Conservation (phyloP, 2,797 vertebrate genomes). For the Oreortyx pictus region DNA sequence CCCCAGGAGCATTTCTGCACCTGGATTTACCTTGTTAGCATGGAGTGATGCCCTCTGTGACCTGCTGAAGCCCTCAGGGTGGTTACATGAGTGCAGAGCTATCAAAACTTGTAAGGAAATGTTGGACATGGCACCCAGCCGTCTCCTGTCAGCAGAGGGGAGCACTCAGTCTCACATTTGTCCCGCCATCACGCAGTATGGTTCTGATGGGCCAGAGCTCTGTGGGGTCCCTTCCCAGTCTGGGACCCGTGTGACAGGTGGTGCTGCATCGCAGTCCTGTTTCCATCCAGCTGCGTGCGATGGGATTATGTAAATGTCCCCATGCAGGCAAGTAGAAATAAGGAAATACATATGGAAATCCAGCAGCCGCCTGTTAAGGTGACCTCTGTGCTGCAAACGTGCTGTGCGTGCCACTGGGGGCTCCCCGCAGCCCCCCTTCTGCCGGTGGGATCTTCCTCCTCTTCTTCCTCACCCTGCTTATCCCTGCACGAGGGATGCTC, state of each 20-base stretch:
- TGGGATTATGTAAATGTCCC: slow-evolving; percentile 52
- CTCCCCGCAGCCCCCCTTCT: neutral
- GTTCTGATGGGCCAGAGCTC: accelerated
- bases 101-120: accelerated
- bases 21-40: neutral
- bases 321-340: neutral
- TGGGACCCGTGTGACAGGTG: neutral
- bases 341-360: neutral
- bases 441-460: neutral
- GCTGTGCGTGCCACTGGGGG: neutral
- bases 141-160: neutral
- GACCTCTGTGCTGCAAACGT: neutral
- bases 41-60: neutral
- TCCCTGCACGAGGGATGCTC: accelerated
- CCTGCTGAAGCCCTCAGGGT: neutral
- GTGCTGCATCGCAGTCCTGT: neutral
- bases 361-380: neutral
- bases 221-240: accelerated
- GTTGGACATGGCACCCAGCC: accelerated
- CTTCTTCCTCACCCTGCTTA: neutral
- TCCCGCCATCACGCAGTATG: accelerated
- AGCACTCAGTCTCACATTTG: accelerated
- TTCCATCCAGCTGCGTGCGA: neutral
- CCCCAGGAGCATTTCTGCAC: neutral
- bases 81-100: neutral